A percentile compares a stretch with the other conserved stretches of the same genome.
phyloP scores from a whole-genome alignment of 2,113 vertebrate genomes.

The Corydoras sp. region DNA sequence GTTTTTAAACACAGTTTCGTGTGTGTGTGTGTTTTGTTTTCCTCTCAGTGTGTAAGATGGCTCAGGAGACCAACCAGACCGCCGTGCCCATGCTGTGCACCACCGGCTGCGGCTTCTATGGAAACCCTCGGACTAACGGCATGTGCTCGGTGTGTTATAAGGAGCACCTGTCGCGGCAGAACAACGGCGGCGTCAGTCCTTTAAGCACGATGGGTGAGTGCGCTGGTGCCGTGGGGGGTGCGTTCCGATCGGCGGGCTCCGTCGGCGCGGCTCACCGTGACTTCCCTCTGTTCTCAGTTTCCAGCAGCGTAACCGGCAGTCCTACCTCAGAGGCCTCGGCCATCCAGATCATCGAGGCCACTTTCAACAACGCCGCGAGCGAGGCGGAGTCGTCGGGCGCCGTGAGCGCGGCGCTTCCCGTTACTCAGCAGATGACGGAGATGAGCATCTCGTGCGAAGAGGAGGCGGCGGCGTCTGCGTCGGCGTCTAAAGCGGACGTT shows the following conservation, averaged over 20 bases:
- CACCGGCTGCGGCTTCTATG: slow-evolving; percentile 83
- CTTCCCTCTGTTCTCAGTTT: slow-evolving; percentile 57
- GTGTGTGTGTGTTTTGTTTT: slow-evolving; percentile 39
- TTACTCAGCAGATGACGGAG: slow-evolving; percentile 82
- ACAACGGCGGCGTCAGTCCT: slow-evolving; percentile 73
- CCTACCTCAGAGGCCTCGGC: slow-evolving; percentile 78
- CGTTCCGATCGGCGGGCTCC: too few relatives aligned
- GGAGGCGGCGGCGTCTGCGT: slow-evolving; percentile 38
- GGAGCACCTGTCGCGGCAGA: slow-evolving; percentile 79
- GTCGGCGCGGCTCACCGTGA: too few relatives aligned
- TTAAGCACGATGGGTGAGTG: slow-evolving; percentile 64
- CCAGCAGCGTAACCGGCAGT: slow-evolving; percentile 71
- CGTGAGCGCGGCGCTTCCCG: slow-evolving; percentile 57
- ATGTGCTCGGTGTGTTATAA: slow-evolving; percentile 89
- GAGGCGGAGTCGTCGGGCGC: slow-evolving; percentile 59
- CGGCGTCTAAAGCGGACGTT: slow-evolving; percentile 45
- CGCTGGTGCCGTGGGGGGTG: too few relatives aligned
- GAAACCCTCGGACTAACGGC: slow-evolving; percentile 80
- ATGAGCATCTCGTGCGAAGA: slow-evolving; percentile 78
- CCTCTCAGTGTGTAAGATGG: slow-evolving; percentile 63
- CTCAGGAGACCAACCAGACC: slow-evolving; percentile 83
- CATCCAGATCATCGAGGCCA: slow-evolving; percentile 82
- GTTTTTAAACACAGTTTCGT: neutral
- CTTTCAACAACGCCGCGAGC: slow-evolving; percentile 70
- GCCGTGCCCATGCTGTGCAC: slow-evolving; percentile 78